These are phyloP conservation scores for Trilocha varians DNA, from an alignment of 2,888 invertebrate species.

Conservation along the genomic window DNA sequence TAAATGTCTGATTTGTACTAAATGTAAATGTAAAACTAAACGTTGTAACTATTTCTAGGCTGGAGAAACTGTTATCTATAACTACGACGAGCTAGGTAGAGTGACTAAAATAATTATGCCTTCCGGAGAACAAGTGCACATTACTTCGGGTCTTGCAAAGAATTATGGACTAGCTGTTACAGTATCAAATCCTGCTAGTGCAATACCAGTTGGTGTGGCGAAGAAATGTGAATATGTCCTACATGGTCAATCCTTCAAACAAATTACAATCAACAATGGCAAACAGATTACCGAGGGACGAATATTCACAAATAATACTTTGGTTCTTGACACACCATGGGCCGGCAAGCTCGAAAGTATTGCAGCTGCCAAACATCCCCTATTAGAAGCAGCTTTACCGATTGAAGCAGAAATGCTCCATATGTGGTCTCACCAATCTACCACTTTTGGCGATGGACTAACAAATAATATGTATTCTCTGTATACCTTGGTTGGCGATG, in stretches of 20 bases:
- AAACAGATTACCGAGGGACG: slow-evolving; percentile 82
- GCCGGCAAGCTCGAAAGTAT: slow-evolving; percentile 83
- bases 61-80: slow-evolving; percentile 90
- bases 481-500: slow-evolving; percentile 88
- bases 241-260: slow-evolving; percentile 78
- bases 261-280: slow-evolving; percentile 79
- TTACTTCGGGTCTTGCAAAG: slow-evolving; percentile 83
- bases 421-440: slow-evolving; percentile 89
- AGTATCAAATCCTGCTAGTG: slow-evolving; percentile 73
- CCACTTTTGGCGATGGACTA: slow-evolving; percentile 82
- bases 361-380: slow-evolving; percentile 85
- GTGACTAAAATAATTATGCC: slow-evolving; percentile 90
- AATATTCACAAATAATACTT: slow-evolving; percentile 84
- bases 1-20: no score
- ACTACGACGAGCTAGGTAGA: slow-evolving; percentile 91
- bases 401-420: slow-evolving; percentile 93
- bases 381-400: slow-evolving; percentile 86
- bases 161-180: slow-evolving; percentile 84
- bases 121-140: slow-evolving; percentile 89
- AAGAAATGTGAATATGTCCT: slow-evolving; percentile 75
- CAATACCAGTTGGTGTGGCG: slow-evolving; percentile 68
- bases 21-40: background rate
- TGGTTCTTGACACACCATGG: slow-evolving; percentile 82
- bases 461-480: slow-evolving; percentile 86
- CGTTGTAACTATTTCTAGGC: slow-evolving; percentile 66